Conservation (phyloP, 2,797 vertebrate genomes). For the Hippoglossus hippoglossus region DNA sequence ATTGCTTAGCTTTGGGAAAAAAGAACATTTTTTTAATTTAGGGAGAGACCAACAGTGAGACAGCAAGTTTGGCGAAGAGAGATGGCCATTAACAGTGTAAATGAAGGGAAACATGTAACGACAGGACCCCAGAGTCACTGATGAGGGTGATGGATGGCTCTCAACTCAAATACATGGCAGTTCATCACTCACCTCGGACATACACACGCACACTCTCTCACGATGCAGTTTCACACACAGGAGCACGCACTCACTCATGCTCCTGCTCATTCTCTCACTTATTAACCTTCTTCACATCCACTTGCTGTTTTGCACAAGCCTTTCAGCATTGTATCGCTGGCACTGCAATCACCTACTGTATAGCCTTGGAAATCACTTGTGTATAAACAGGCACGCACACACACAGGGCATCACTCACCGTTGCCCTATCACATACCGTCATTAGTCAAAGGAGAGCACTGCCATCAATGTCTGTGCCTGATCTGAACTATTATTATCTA, state of each 20-base stretch:
- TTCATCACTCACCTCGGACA: conserved; percentile 71
- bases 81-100: conserved; percentile 72
- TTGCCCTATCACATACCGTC: conserved; percentile 37
- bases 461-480: conserved; percentile 5
- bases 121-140: conserved; percentile 70
- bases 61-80: conserved; percentile 50
- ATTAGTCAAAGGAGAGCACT: conserved; percentile 49
- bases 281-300: conserved; percentile 60
- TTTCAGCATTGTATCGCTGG: conserved; percentile 39
- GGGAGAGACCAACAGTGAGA: conserved; percentile 24
- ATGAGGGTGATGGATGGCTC: conserved; percentile 76
- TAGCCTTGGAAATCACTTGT: conserved; percentile 31
- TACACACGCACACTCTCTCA: conserved; percentile 32
- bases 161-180: conserved; percentile 66
- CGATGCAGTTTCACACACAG: conserved; percentile 6
- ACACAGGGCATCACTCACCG: conserved; percentile 12
- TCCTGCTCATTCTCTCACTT: conserved; percentile 49
- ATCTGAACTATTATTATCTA: neutral
- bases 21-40: conserved; percentile 1
- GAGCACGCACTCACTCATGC: conserved; percentile 32
- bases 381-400: neutral
- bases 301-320: conserved; percentile 36
- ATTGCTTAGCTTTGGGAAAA: neutral
- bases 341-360: conserved; percentile 21
- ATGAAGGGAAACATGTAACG: conserved; percentile 76